Evolutionary conservation across 2,888 invertebrate genomes (phyloP).

Genomic region (Trichopoda pennipes): DNA sequence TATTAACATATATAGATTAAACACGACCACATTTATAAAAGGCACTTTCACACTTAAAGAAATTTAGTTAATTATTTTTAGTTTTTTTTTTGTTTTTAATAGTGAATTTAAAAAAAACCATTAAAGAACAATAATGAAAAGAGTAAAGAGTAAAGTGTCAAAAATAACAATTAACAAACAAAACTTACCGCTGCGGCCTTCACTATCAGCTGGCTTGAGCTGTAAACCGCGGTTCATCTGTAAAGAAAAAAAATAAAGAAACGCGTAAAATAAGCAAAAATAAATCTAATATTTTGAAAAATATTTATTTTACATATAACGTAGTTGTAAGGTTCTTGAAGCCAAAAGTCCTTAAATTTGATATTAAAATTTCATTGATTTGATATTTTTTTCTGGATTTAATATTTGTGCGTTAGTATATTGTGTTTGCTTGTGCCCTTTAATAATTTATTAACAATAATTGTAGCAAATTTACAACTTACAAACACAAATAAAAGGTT

Average conservation of each 20-base stretch:
- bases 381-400: no score
- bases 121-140: constrained; percentile 46
- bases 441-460: constrained; percentile 63
- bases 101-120: neutral
- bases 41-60: constrained; percentile 54
- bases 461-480: constrained; percentile 54
- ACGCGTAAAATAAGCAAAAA: neutral
- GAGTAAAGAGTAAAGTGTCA: constrained; percentile 22
- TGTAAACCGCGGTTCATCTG: constrained; percentile 99
- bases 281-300: no score
- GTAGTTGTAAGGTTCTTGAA: no score
- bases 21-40: constrained; percentile 47
- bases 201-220: constrained; percentile 99
- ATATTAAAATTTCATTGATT: no score
- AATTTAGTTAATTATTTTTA: constrained; percentile 7
- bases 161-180: constrained; percentile 58
- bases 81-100: constrained; percentile 1
- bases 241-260: constrained; percentile 81
- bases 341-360: no score
- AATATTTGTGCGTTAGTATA: no score
- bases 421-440: no score
- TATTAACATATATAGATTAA: neutral
- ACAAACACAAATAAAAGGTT: constrained; percentile 11
- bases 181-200: constrained; percentile 96
- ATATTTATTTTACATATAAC: no score